Evolutionary conservation across 2,888 invertebrate genomes (phyloP).

Genomic region (Cataglyphis livida): DNA sequence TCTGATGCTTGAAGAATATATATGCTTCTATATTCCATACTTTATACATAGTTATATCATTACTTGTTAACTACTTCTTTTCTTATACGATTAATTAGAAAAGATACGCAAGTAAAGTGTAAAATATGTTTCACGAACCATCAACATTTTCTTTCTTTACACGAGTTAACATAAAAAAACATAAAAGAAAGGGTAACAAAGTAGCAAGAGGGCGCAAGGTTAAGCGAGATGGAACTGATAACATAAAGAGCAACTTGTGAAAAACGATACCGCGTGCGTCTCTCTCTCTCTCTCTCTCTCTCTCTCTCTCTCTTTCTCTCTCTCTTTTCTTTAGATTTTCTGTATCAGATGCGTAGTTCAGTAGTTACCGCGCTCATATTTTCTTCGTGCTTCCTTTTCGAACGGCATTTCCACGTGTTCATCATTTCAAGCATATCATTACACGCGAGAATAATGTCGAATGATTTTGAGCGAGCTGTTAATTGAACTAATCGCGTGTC

Average conservation of each 20-base stretch:
- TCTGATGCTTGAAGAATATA: neutral
- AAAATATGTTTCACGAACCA: neutral
- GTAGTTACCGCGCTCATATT: conserved; percentile 54
- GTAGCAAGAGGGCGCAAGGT: conserved; percentile 25
- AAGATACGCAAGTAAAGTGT: neutral
- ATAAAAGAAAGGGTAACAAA: conserved; percentile 4
- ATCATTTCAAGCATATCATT: conserved; percentile 19
- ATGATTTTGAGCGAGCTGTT: neutral
- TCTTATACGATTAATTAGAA: conserved; percentile 27
- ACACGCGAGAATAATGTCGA: neutral
- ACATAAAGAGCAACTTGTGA: conserved; percentile 63
- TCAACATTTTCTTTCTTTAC: neutral
- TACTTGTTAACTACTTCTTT: neutral
- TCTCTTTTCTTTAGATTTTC: conserved; percentile 35
- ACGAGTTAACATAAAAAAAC: conserved; percentile 28
- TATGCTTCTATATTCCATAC: neutral
- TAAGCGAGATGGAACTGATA: conserved; percentile 53
- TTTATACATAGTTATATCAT: neutral
- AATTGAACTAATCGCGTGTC: neutral
- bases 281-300: conserved; percentile 49
- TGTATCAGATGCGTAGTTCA: conserved; percentile 54
- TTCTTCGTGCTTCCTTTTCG: neutral
- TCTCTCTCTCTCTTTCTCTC: conserved; percentile 48
- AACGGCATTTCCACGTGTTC: conserved; percentile 18
- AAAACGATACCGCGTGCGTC: conserved; percentile 57